phyloP scores from a whole-genome alignment of 2,888 invertebrate species.

The Philereme transversata region DNA sequence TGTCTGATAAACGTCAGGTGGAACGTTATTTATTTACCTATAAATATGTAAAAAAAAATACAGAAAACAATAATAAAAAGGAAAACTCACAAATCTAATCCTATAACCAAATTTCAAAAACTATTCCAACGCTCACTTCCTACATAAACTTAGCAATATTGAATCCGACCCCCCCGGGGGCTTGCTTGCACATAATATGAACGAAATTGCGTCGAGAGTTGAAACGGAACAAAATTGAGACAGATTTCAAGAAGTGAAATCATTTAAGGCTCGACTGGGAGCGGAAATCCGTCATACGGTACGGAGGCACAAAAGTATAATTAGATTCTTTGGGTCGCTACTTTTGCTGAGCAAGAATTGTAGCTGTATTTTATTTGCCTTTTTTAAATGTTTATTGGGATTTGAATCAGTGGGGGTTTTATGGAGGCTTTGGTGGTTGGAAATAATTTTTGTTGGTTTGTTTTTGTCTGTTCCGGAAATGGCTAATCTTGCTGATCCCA shows the following conservation, averaged over 20 bases:
- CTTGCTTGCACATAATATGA: slow-evolving; percentile 50
- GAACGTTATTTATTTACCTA: no score
- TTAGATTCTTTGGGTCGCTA: slow-evolving; percentile 51
- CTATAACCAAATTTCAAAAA: no score
- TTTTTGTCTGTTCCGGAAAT: slow-evolving; percentile 13
- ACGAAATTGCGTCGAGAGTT: slow-evolving; percentile 56
- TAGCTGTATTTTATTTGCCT: slow-evolving; percentile 32
- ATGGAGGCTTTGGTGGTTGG: slow-evolving; percentile 21
- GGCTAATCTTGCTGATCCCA: background rate
- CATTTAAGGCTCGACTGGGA: slow-evolving; percentile 55
- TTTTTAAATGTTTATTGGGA: slow-evolving; percentile 36
- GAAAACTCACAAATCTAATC: no score
- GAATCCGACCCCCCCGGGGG: slow-evolving; percentile 24
- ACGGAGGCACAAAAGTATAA: slow-evolving; percentile 48
- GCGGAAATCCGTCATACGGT: slow-evolving; percentile 64
- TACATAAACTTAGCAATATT: slow-evolving; percentile 34
- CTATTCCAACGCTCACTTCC: background rate
- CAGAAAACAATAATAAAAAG: no score
- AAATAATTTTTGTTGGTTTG: slow-evolving; percentile 11
- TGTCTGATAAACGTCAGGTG: no score
- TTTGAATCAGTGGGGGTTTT: slow-evolving; percentile 26
- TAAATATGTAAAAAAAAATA: no score
- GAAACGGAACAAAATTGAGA: slow-evolving; percentile 64
- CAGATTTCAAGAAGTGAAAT: slow-evolving; percentile 66
- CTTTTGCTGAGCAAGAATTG: slow-evolving; percentile 39